phyloP scores from a whole-genome alignment of 1,140 invertebrate genomes.

The Phortica variegata region DNA sequence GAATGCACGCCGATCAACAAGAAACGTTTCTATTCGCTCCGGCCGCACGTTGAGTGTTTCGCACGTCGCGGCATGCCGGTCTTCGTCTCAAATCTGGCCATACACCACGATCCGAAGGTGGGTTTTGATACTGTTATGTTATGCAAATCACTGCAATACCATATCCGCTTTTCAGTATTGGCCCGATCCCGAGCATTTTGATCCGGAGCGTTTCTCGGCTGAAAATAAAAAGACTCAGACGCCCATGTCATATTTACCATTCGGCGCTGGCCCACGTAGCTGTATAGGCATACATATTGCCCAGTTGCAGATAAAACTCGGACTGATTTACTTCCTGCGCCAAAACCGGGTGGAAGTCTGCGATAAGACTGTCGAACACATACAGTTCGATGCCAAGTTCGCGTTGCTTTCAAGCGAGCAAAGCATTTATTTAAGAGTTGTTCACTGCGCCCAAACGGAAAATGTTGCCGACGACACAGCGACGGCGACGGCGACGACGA shows the following conservation, averaged over 20 bases:
- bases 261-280: constrained; percentile 65
- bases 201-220: constrained; percentile 49
- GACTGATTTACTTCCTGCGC: constrained; percentile 50
- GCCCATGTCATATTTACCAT: constrained; percentile 62
- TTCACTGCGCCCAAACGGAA: too few relatives aligned
- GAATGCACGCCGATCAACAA: constrained; percentile 50
- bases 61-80: constrained; percentile 46
- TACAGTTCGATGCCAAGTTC: constrained; percentile 41
- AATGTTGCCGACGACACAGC: too few relatives aligned
- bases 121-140: background rate
- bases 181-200: constrained; percentile 53
- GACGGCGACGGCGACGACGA: too few relatives aligned
- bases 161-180: constrained; percentile 31
- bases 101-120: constrained; percentile 49
- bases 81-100: constrained; percentile 46
- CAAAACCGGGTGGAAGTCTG: constrained; percentile 46
- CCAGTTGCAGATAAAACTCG: constrained; percentile 58
- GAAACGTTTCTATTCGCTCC: constrained; percentile 46
- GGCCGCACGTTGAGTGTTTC: constrained; percentile 45
- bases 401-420: constrained; percentile 44
- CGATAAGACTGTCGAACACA: constrained; percentile 41
- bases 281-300: constrained; percentile 65
- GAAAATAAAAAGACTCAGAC: constrained; percentile 36
- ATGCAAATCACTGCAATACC: background rate
- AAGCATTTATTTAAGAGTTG: constrained; percentile 48